These are phyloP conservation scores for Pagrus major DNA, from an alignment of 2,113 vertebrate species.

Conservation along the genomic window DNA sequence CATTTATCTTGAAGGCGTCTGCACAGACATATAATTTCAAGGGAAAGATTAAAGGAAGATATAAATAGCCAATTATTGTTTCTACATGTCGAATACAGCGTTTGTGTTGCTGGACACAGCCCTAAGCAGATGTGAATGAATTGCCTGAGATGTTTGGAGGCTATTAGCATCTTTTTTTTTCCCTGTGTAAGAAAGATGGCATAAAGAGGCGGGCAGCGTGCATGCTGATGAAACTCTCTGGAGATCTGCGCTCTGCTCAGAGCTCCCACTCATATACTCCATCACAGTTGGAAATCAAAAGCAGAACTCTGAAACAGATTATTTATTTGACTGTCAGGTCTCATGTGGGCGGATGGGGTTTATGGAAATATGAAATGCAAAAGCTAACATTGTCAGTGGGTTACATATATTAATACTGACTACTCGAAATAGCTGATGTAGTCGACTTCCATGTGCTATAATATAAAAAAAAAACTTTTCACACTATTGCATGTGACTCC, in stretches of 20 bases:
- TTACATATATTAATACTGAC: slow-evolving; percentile 21
- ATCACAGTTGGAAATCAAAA: slow-evolving; percentile 41
- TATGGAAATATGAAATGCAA: slow-evolving; percentile 31
- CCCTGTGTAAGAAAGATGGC: slow-evolving; percentile 2
- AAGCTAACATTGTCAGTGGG: slow-evolving; percentile 20
- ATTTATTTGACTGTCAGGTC: slow-evolving; percentile 32
- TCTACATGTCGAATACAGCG: background rate
- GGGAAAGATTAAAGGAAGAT: background rate
- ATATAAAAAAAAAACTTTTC: background rate
- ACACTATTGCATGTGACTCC: slow-evolving; percentile 6
- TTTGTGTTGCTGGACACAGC: background rate
- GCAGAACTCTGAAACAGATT: slow-evolving; percentile 5
- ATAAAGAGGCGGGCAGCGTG: slow-evolving; percentile 25
- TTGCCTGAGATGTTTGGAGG: background rate
- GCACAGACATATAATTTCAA: background rate
- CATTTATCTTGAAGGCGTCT: too few species aligned
- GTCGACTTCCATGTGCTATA: background rate
- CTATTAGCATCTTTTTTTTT: slow-evolving; percentile 15
- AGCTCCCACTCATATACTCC: slow-evolving; percentile 37
- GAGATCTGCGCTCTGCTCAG: slow-evolving; percentile 9
- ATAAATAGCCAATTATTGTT: background rate
- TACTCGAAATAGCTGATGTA: slow-evolving; percentile 12
- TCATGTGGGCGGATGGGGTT: slow-evolving; percentile 35
- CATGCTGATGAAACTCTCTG: slow-evolving; percentile 26
- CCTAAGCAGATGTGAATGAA: slow-evolving; percentile 22